Evolutionary conservation across 2,113 vertebrate genomes (phyloP).

Genomic region (Triplophysa tibetana): DNA sequence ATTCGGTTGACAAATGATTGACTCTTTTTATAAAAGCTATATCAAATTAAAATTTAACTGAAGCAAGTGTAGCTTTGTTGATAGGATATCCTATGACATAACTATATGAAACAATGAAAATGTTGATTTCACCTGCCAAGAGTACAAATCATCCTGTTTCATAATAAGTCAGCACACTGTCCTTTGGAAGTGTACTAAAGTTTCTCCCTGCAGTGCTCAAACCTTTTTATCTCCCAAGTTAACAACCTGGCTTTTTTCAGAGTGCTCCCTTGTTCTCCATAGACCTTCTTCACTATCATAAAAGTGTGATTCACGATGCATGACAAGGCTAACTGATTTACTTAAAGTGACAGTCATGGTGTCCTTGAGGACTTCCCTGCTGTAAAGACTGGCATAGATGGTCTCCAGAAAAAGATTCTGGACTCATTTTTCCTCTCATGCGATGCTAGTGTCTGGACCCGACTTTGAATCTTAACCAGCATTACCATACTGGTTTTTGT

Average conservation of each 20-base stretch:
- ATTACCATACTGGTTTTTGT: neutral
- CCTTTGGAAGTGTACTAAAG: constrained; percentile 35
- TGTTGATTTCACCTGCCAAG: constrained; percentile 28
- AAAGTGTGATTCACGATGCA: constrained; percentile 53
- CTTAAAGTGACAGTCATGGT: constrained; percentile 30
- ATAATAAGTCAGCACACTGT: constrained; percentile 33
- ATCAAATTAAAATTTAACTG: neutral
- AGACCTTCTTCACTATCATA: constrained; percentile 36
- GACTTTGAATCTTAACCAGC: neutral
- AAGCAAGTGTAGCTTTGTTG: neutral
- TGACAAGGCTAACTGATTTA: constrained; percentile 44
- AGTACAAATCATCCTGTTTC: constrained; percentile 38
- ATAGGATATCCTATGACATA: neutral
- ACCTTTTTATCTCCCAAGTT: constrained; percentile 42
- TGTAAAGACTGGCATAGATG: neutral
- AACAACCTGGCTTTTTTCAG: constrained; percentile 47
- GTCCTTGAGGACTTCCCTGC: constrained; percentile 23
- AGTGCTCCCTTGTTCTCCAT: constrained; percentile 44
- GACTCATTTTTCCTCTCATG: neutral
- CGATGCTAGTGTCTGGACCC: too few relatives aligned
- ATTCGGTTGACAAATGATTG: too few relatives aligned
- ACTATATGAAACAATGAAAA: constrained; percentile 13
- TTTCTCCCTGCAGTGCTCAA: constrained; percentile 40
- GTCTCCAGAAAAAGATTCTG: neutral
- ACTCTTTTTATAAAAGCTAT: too few relatives aligned